phyloP scores from a whole-genome alignment of 2,113 vertebrate species.

The Falcunculus frontatus region DNA sequence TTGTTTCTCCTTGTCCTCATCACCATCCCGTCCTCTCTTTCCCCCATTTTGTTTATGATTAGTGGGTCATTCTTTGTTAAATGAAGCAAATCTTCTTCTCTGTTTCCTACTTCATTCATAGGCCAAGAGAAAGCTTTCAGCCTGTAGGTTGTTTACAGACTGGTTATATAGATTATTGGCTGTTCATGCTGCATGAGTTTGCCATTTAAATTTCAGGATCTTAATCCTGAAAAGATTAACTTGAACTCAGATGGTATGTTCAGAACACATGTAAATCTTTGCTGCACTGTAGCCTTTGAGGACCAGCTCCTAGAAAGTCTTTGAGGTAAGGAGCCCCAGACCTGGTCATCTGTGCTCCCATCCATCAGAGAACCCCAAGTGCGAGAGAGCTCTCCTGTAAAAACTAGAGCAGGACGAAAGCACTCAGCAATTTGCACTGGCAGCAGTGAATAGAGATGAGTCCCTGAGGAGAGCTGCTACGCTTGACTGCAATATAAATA shows the following conservation, averaged over 20 bases:
- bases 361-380: neutral
- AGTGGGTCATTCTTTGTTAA: neutral
- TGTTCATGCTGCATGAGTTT: neutral
- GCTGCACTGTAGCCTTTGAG: neutral
- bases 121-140: neutral
- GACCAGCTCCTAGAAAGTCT: neutral
- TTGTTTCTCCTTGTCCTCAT: neutral
- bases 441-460: neutral
- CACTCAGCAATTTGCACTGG: neutral
- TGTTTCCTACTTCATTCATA: neutral
- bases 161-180: neutral
- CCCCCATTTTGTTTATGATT: neutral
- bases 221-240: slow-evolving; percentile 11
- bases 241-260: neutral
- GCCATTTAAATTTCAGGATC: slow-evolving; percentile 12
- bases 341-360: neutral
- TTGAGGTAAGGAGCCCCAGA: neutral
- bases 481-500: slow-evolving; percentile 46
- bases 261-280: neutral
- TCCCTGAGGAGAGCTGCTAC: slow-evolving; percentile 12
- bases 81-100: neutral
- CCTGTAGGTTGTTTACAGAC: neutral
- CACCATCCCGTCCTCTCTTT: neutral
- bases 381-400: neutral
- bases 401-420: neutral